phyloP scores from a whole-genome alignment of 2,113 vertebrate genomes.

The Ceyx melanurus region DNA sequence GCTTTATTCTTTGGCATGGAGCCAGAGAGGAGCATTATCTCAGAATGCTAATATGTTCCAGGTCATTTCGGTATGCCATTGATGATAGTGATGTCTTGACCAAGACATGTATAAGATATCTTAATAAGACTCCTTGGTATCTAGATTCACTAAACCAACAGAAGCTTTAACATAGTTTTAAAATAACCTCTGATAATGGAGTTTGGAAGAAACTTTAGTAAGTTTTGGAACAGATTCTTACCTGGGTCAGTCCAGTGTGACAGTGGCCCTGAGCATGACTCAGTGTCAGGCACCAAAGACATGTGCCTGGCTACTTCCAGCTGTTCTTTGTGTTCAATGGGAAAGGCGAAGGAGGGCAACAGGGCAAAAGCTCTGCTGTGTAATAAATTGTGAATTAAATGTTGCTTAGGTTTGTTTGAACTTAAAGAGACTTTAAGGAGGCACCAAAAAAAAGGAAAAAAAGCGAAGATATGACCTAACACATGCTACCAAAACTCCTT shows the following conservation, averaged over 20 bases:
- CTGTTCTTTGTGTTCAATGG: background rate
- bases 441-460: background rate
- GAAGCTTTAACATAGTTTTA: background rate
- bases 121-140: background rate
- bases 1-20: background rate
- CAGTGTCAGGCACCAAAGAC: background rate
- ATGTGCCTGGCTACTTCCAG: background rate
- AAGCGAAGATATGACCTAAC: background rate
- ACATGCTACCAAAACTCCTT: background rate
- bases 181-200: background rate
- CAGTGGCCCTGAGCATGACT: background rate
- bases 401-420: background rate
- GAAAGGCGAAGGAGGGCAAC: background rate
- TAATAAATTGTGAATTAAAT: background rate
- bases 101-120: background rate
- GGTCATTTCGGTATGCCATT: background rate
- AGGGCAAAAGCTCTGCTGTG: slow-evolving; percentile 5
- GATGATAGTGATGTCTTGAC: background rate
- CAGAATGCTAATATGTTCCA: background rate
- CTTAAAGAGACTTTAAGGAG: background rate
- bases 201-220: background rate
- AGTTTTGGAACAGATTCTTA: background rate
- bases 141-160: background rate
- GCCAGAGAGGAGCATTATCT: background rate
- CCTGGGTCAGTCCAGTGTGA: background rate